Percentiles rank a stretch among this genome's conserved stretches.
Evolutionary conservation across 2,113 vertebrate genomes (phyloP).

Genomic region (Cinclus cinclus): DNA sequence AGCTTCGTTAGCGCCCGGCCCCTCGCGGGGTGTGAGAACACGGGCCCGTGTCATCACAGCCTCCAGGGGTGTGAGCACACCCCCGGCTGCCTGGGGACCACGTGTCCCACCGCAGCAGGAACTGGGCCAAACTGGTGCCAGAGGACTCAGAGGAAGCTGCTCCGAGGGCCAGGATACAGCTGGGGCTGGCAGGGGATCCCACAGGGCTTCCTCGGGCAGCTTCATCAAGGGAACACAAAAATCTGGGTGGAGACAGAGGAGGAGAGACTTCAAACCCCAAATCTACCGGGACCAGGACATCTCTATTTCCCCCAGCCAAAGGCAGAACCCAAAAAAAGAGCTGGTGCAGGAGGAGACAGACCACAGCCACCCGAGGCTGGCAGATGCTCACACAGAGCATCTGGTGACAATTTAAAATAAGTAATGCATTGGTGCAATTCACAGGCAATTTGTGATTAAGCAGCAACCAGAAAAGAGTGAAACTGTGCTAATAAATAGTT

Average conservation of each 20-base stretch:
- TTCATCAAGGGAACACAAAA: not conserved
- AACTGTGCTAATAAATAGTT: not conserved
- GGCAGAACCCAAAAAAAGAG: not conserved
- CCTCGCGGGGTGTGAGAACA: fast-evolving
- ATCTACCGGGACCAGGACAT: fast-evolving
- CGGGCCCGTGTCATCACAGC: not conserved
- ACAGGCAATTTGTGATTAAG: not conserved
- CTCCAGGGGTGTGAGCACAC: fast-evolving
- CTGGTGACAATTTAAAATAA: not conserved
- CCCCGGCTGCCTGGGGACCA: fast-evolving
- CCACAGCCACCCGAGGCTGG: not conserved
- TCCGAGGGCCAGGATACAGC: not conserved
- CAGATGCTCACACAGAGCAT: not conserved
- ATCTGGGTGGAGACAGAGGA: not conserved
- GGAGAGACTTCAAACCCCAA: not conserved
- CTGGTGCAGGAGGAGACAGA: not conserved
- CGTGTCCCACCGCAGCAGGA: fast-evolving
- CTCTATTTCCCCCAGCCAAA: not conserved
- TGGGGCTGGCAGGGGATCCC: not conserved
- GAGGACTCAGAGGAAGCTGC: not conserved
- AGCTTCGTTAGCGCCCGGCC: not conserved
- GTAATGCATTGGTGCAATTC: not conserved
- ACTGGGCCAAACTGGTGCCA: not conserved
- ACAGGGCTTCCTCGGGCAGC: fast-evolving
- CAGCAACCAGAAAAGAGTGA: not conserved